A percentile compares a stretch with the other conserved stretches of the same genome.
Conservation (phyloP, 2,888 invertebrate species). For the Lithophane leautieri region DNA sequence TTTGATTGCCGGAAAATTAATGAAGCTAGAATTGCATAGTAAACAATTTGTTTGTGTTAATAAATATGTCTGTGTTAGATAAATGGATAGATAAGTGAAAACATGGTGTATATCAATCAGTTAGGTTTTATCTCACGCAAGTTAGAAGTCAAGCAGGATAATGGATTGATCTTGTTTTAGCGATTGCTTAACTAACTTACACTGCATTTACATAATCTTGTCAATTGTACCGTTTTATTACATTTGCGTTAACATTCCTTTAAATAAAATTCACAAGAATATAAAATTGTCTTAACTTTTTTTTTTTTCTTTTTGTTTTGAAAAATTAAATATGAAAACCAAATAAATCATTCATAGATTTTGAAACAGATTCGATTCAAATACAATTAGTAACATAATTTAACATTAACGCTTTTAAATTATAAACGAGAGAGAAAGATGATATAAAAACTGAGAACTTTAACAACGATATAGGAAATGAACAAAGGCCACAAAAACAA, state of each 20-base stretch:
- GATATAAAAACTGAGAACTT: too few relatives aligned
- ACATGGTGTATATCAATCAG: slow-evolving; percentile 61
- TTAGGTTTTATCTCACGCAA: slow-evolving; percentile 57
- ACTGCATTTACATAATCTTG: slow-evolving; percentile 45
- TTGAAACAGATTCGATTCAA: too few relatives aligned
- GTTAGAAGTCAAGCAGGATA: slow-evolving; percentile 47
- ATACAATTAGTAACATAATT: too few relatives aligned
- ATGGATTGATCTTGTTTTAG: slow-evolving; percentile 54
- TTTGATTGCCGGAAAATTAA: slow-evolving; percentile 63
- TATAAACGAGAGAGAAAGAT: too few relatives aligned
- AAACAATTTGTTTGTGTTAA: slow-evolving; percentile 56
- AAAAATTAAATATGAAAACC: too few relatives aligned
- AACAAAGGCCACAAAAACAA: neutral
- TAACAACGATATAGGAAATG: neutral
- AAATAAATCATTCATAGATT: too few relatives aligned
- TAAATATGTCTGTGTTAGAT: slow-evolving; percentile 61
- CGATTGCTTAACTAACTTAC: slow-evolving; percentile 39
- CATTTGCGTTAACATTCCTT: neutral
- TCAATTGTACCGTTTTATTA: slow-evolving; percentile 24
- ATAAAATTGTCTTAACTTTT: neutral
- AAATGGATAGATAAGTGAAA: slow-evolving; percentile 58
- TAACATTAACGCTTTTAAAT: too few relatives aligned
- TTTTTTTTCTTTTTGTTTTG: too few relatives aligned
- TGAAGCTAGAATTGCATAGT: slow-evolving; percentile 48
- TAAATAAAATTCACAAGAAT: neutral